Conservation (phyloP, 64 coral and sea anemone species). For the Stichodactyla mertensii region DNA sequence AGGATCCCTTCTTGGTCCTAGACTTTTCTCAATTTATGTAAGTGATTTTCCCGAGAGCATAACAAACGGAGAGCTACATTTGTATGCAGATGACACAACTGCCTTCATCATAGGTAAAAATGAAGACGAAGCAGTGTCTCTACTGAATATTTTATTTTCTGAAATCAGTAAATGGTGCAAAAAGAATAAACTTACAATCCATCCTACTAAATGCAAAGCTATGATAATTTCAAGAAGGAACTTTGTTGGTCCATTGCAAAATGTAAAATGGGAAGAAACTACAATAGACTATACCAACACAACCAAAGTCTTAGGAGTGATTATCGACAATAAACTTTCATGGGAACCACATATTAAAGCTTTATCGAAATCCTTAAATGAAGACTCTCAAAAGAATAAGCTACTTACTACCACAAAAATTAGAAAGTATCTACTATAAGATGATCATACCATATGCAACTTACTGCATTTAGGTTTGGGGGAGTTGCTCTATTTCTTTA, state of each 20-base stretch:
- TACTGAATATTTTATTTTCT: too few species aligned
- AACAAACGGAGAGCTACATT: too few species aligned
- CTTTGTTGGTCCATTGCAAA: constrained; percentile 18
- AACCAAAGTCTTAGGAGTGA: constrained; percentile 11
- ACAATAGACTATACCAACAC: background rate
- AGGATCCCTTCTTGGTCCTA: constrained; percentile 55
- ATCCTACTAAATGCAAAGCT: constrained; percentile 6
- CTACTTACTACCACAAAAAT: background rate
- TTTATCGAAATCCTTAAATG: background rate
- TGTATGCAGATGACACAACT: too few species aligned
- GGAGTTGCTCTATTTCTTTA: background rate
- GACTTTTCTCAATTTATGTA: too few species aligned
- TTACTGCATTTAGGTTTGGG: background rate
- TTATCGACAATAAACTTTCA: constrained; percentile 3
- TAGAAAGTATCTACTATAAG: too few species aligned
- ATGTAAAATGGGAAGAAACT: background rate
- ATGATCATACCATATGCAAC: background rate
- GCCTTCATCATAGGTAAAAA: too few species aligned
- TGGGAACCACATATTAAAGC: constrained; percentile 9
- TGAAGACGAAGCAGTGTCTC: too few species aligned
- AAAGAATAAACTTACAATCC: too few species aligned
- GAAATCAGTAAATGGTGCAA: too few species aligned
- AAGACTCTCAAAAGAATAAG: constrained; percentile 4
- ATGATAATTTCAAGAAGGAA: constrained; percentile 19
- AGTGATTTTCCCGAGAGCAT: too few species aligned